Percentiles rank a stretch among this genome's conserved stretches.
Evolutionary conservation across 2,888 invertebrate genomes (phyloP).

Genomic region (Nowickia ferox): DNA sequence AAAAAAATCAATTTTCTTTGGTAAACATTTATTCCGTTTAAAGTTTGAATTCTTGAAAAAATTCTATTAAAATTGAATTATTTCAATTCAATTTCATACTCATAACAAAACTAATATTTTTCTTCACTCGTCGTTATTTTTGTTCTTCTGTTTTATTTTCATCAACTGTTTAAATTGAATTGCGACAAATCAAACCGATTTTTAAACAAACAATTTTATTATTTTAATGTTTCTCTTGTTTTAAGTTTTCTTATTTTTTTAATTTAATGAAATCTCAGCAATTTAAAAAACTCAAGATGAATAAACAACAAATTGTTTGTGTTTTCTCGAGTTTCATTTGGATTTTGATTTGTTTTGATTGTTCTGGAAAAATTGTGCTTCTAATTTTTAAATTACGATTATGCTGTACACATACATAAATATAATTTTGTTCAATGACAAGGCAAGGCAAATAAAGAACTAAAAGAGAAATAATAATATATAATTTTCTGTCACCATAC

Average conservation of each 20-base stretch:
- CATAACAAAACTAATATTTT: background rate
- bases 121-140: conserved; percentile 7
- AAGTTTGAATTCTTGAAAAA: background rate
- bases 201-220: conserved; percentile 21
- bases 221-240: conserved; percentile 15
- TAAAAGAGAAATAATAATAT: background rate
- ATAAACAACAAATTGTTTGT: background rate
- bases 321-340: background rate
- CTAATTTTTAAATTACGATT: conserved; percentile 12
- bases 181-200: conserved; percentile 22
- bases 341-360: conserved; percentile 37
- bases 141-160: background rate
- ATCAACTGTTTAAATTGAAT: conserved; percentile 23
- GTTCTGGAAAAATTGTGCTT: conserved; percentile 5
- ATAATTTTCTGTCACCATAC: background rate
- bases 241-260: conserved; percentile 10
- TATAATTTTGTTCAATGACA: conserved; percentile 17
- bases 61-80: background rate
- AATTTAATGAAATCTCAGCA: conserved; percentile 41
- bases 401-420: background rate
- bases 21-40: background rate
- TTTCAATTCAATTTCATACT: background rate
- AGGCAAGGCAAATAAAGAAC: background rate
- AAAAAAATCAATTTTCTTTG: too few relatives aligned
- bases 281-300: conserved; percentile 12